Conservation (phyloP, 2,888 invertebrate species). For the Parthenolecanium corni region DNA sequence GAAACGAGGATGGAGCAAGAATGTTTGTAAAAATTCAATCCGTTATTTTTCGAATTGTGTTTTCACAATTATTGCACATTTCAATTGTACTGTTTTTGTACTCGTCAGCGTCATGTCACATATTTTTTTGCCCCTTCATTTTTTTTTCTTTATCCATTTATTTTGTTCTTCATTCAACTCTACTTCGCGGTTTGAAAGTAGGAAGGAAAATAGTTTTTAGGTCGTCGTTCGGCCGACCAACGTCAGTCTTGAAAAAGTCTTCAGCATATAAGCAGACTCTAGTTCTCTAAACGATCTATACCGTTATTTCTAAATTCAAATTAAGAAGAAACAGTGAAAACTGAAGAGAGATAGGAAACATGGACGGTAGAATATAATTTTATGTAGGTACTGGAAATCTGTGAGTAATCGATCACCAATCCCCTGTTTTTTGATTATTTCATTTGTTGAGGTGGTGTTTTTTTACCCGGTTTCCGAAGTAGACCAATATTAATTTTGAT, state of each 20-base stretch:
- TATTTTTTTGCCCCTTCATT: too few species aligned
- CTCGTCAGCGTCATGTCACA: too few species aligned
- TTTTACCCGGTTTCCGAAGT: too few species aligned
- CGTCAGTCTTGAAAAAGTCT: neutral
- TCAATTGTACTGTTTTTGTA: too few species aligned
- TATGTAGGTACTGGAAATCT: too few species aligned
- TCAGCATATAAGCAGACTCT: neutral
- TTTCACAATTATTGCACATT: too few species aligned
- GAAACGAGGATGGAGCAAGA: too few species aligned
- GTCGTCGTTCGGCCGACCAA: constrained; percentile 12
- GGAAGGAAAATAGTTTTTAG: constrained; percentile 23
- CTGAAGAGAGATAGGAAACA: neutral
- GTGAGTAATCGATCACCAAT: neutral
- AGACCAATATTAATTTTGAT: too few species aligned
- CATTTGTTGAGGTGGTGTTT: neutral
- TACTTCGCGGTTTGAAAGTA: neutral
- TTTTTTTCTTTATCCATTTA: too few species aligned
- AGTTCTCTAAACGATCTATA: constrained; percentile 13
- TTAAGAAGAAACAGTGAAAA: constrained; percentile 14
- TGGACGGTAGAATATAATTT: neutral
- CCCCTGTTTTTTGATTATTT: constrained; percentile 6
- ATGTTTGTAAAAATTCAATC: too few species aligned
- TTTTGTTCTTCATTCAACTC: too few species aligned
- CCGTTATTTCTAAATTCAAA: constrained; percentile 26
- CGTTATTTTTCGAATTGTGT: too few species aligned